Conservation (phyloP, 2,888 invertebrate genomes). For the Dolichopus griseipennis region DNA sequence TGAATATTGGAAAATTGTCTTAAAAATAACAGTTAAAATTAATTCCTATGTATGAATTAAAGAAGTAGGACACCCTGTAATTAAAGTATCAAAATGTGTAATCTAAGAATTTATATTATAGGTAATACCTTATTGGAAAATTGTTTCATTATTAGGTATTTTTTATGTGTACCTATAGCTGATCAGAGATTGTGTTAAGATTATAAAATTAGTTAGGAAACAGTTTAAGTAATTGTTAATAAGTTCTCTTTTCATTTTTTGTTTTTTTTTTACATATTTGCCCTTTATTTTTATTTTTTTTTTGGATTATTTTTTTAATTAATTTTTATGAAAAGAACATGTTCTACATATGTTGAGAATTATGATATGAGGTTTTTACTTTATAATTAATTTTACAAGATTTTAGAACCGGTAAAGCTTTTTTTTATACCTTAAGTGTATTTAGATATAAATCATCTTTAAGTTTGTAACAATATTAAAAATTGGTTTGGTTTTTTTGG, state of each 20-base stretch:
- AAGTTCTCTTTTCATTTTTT: neutral
- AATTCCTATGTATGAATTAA: no score
- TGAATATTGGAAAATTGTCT: no score
- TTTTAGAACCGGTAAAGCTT: no score
- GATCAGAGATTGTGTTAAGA: neutral
- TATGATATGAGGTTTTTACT: neutral
- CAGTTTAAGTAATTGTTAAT: neutral
- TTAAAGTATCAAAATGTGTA: no score
- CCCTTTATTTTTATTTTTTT: neutral
- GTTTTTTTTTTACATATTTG: neutral
- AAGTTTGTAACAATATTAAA: no score
- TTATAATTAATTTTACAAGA: neutral
- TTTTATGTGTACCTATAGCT: neutral
- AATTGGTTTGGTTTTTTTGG: no score
- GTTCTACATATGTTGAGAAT: slow-evolving; percentile 1
- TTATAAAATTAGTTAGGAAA: neutral
- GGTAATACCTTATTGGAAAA: no score
- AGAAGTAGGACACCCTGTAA: no score
- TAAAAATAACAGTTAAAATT: no score
- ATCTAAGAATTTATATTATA: no score
- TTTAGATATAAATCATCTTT: no score
- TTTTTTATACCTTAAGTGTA: no score
- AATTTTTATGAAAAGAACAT: neutral
- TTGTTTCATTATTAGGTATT: neutral
- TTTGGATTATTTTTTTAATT: neutral